Conservation (phyloP, 2,113 vertebrate genomes). For the Podarcis raffonei region DNA sequence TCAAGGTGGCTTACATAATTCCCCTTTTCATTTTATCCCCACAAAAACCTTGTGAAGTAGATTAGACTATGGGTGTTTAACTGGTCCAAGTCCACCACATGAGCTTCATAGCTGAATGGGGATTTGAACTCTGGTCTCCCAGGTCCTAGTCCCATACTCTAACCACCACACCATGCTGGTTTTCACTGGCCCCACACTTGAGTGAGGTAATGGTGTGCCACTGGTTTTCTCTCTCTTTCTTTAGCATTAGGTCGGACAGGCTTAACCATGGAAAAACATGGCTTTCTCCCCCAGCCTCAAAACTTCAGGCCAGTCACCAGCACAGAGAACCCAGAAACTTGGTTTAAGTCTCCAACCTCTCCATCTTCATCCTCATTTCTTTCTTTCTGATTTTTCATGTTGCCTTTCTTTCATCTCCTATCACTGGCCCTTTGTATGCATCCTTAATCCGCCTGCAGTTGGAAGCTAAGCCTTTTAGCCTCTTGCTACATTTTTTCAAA, state of each 20-base stretch:
- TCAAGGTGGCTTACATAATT: no score
- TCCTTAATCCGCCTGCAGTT: constrained; percentile 57
- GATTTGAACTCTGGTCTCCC: no score
- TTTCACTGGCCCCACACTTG: no score
- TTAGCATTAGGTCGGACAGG: no score
- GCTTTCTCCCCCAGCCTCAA: neutral
- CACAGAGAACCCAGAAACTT: neutral
- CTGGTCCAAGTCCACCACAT: no score
- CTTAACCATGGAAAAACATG: neutral
- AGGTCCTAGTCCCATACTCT: no score
- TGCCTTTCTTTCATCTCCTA: constrained; percentile 53
- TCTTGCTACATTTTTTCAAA: neutral
- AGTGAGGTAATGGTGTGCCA: neutral
- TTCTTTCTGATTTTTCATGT: constrained; percentile 58
- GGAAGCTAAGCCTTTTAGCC: constrained; percentile 42
- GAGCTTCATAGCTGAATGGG: no score
- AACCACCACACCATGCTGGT: no score
- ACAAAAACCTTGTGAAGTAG: no score
- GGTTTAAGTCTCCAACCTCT: neutral
- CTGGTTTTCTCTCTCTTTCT: neutral
- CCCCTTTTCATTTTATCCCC: no score
- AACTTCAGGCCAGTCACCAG: neutral
- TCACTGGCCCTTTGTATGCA: constrained; percentile 40
- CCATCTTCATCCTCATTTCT: constrained; percentile 30
- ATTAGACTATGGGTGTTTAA: no score